Conservation (phyloP, 2,888 invertebrate species). For the Incurvaria masculella region DNA sequence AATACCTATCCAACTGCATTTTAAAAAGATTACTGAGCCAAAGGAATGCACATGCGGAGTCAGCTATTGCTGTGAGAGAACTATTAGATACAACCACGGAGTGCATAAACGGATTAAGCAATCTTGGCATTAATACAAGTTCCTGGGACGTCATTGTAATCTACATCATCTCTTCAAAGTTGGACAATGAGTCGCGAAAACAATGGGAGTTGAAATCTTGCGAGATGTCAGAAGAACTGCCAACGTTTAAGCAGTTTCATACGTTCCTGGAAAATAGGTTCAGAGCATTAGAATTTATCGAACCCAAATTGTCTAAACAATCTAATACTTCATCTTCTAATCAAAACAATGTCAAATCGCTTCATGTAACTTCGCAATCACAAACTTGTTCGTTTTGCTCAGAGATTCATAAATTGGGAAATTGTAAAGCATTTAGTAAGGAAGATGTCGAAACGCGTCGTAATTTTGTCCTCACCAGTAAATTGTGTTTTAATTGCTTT, state of each 20-base stretch:
- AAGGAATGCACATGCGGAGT: background rate
- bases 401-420: too few species aligned
- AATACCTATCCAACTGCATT: background rate
- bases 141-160: constrained; percentile 3
- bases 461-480: too few species aligned
- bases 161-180: constrained; percentile 5
- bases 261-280: too few species aligned
- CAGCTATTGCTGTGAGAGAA: background rate
- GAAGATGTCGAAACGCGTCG: too few species aligned
- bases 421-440: too few species aligned
- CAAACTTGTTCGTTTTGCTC: too few species aligned
- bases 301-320: too few species aligned
- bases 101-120: background rate
- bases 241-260: constrained; percentile 5
- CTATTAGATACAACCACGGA: background rate
- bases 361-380: too few species aligned
- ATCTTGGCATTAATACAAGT: background rate
- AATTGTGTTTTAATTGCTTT: too few species aligned
- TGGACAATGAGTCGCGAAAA: constrained; percentile 1
- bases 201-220: constrained; percentile 5
- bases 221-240: constrained; percentile 7
- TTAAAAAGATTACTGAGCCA: constrained; percentile 1
- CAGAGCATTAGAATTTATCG: background rate
- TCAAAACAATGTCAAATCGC: too few species aligned
- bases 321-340: too few species aligned